These are phyloP conservation scores for Caenorhabditis remanei DNA, from an alignment of 1,140 invertebrate genomes.

Conservation along the genomic window DNA sequence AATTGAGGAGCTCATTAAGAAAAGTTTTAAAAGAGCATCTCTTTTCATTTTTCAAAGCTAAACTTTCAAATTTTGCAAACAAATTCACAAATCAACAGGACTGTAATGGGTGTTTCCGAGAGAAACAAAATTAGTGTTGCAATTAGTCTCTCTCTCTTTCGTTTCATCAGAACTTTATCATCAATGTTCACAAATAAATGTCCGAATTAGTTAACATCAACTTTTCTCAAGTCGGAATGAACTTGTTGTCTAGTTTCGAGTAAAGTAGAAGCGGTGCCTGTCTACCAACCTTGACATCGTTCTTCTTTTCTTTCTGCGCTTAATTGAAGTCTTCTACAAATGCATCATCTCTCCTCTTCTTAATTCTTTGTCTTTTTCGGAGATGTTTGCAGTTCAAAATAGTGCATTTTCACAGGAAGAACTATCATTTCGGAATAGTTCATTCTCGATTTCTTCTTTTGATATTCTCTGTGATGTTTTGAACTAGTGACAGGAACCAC, in stretches of 20 bases:
- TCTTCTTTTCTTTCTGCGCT: neutral
- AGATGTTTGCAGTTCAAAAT: neutral
- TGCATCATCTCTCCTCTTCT: neutral
- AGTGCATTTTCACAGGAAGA: neutral
- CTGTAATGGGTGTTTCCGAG: no score
- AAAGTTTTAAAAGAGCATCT: no score
- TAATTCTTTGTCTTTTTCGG: neutral
- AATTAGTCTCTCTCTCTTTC: neutral
- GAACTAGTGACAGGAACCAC: neutral
- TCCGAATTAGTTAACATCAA: constrained; percentile 18
- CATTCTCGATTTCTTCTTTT: neutral
- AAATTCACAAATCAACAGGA: no score
- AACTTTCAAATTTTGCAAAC: no score
- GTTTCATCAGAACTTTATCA: neutral
- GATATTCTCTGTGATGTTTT: neutral
- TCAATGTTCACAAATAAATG: constrained; percentile 21
- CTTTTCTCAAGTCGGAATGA: neutral
- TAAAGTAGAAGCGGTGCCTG: constrained; percentile 40
- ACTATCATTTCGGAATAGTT: neutral
- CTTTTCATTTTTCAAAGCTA: no score
- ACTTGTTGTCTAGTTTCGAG: neutral
- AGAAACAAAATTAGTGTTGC: no score
- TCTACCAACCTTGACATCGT: constrained; percentile 43
- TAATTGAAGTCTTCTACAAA: no score
- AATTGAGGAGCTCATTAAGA: no score